A percentile compares a stretch with the other conserved stretches of the same genome.
phyloP scores from a whole-genome alignment of 2,888 invertebrate species.

The Cephalotes varians region DNA sequence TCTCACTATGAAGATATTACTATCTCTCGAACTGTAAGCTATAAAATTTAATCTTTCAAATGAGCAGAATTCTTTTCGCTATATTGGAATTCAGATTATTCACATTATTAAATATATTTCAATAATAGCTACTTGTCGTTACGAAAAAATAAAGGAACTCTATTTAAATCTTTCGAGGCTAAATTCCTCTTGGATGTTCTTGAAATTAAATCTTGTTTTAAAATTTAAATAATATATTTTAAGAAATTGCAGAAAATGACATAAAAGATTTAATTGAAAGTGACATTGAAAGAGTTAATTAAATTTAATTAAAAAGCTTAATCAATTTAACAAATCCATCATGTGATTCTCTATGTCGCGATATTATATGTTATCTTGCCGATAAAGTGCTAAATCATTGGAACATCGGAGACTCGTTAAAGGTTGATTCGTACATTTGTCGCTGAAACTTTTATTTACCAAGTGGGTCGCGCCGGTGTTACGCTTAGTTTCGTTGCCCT shows the following conservation, averaged over 20 bases:
- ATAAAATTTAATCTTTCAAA: neutral
- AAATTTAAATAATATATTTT: neutral
- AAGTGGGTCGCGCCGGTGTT: slow-evolving; percentile 63
- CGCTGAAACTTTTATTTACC: slow-evolving; percentile 56
- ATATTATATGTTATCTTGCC: neutral
- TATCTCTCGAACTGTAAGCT: neutral
- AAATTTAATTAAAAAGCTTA: neutral
- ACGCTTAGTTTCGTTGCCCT: slow-evolving; percentile 57
- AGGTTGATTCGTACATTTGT: slow-evolving; percentile 23
- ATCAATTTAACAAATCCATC: neutral
- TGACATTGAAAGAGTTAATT: neutral
- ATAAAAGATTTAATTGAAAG: no score
- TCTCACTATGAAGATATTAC: neutral
- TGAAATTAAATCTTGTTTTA: neutral
- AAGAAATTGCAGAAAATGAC: neutral
- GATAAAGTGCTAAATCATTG: neutral
- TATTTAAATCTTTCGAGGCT: neutral
- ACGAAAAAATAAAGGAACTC: neutral
- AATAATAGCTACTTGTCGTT: neutral
- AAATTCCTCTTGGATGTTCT: neutral
- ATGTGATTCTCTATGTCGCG: neutral
- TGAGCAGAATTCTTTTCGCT: neutral
- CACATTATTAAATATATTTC: neutral
- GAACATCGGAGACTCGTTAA: neutral
- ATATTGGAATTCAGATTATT: neutral